A percentile compares a stretch with the other conserved stretches of the same genome.
Conservation (phyloP, 2,888 invertebrate genomes). For the Melipona beecheii region DNA sequence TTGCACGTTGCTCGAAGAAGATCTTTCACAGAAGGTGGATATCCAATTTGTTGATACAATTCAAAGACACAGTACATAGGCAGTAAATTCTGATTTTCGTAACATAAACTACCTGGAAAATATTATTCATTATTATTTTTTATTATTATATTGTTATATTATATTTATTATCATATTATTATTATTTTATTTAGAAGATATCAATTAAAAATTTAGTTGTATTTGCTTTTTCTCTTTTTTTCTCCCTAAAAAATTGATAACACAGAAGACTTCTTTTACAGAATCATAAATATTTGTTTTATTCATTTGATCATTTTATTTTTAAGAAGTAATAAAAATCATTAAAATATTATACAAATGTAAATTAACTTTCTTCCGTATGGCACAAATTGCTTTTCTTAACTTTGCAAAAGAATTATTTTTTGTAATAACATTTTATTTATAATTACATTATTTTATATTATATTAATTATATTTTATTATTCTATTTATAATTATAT, state of each 20-base stretch:
- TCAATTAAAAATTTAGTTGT: not conserved
- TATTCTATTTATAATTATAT: not conserved
- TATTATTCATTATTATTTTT: not conserved
- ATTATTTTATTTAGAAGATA: not conserved
- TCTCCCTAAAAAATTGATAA: not conserved
- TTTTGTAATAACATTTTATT: no score
- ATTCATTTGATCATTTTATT: not conserved
- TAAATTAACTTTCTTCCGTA: not conserved
- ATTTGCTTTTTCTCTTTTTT: not conserved
- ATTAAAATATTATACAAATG: not conserved
- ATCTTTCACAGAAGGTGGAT: slow-evolving; percentile 84
- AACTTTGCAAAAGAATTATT: no score
- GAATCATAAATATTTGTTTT: not conserved
- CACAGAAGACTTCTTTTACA: not conserved
- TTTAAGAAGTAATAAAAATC: not conserved
- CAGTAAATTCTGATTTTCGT: slow-evolving; percentile 77
- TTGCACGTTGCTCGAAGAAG: slow-evolving; percentile 82
- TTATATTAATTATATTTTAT: not conserved
- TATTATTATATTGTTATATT: no score
- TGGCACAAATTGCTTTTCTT: not conserved
- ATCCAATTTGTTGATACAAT: slow-evolving; percentile 84
- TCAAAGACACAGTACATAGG: slow-evolving; percentile 84
- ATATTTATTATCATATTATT: no score
- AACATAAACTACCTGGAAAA: slow-evolving; percentile 52
- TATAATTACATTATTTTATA: no score